Evolutionary conservation across 2,797 vertebrate species (phyloP), one percentile per base, ranked within the genome.

Genomic region (Buphagus erythrorhynchus): DNA sequence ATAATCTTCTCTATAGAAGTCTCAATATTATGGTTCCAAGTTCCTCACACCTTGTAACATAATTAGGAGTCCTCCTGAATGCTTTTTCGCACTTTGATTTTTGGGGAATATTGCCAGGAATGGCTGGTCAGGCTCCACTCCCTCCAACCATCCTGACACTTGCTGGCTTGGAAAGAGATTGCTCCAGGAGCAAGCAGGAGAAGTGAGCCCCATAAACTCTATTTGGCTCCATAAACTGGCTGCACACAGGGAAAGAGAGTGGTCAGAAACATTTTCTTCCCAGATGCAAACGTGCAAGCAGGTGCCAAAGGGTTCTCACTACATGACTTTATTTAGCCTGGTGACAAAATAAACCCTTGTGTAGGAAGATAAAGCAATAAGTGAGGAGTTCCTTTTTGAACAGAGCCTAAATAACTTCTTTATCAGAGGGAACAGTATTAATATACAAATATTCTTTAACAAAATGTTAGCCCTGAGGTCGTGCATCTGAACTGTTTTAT

Each of bases 1-100:
- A 74, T 77, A 67, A 93, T 94, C 75, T 88, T 69, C 82, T 88
- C 82, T 63, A 16, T 66, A 84, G 73, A 17, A 1, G 66, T 21
- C 76, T 55, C 79, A 19, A 6, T 69, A 33, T 75, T 88, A 90
- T 4, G 26, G 62, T 72, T 96, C 96, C 94, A 94, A 86, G 90
- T 94, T 84, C 87, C 79, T 95, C 69, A 59, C 90, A 93, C 91
- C 95, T 93, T 96, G 95, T 94, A 95, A 95, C 48, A 43, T 72
- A 96, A 90, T 95, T 92, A 94, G 63, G 59, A 2, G 0, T 88
- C 85, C 89, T 90, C 73, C 55, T 0, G 26, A 81, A 78, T 0
- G 20, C 73, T 94, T 94, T 81, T 74, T 78, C 3, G 6, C n/a
- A 2, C 86, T 94, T 80, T 7, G 3, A 16, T 69, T 95, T 90